Evolutionary conservation across 2,113 vertebrate species (phyloP), one percentile per base, ranked within the genome.

Genomic region (Damaliscus lunatus): DNA sequence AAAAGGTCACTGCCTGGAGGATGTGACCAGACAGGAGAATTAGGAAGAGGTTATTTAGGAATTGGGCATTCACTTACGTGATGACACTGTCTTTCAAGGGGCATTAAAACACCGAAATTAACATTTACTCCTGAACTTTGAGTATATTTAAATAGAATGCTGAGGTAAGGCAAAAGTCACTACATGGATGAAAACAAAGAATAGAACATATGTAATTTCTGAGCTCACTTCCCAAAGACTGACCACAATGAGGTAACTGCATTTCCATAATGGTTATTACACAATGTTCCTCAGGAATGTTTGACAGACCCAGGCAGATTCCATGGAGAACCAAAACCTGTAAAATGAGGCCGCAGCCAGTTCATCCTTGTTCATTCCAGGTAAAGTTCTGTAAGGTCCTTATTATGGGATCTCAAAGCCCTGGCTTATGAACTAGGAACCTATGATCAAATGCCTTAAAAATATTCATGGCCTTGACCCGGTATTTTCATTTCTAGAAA

Each of bases 381-480:
- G 50, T 52, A 59, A 81, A 74, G 14, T 80, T 97, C 85, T 94
- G 3, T n/a, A 59, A 91, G 15, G 31, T 89, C n/a, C 88, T 93
- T 94, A 84, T 71, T 77, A 93, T 91, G 15, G 46, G 48, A 71
- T 71, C 53, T 84, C n/a, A 81, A 96, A 95, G 50, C 31, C 40
- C 48, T 93, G 9, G 52, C 50, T 92, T 93, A 80, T 80, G 16
- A 91, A 84, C 40, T 80, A 77, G 36, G 33, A 94, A 80, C 10
- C 55, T 94, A 21, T 82, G 64, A 95, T 62, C 27, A 95, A 97
- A 15, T 92, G n/a, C n/a, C n/a, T 93, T 91, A 83, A 88, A 93
- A 94, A 57, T 50, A 92, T n/a, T 62, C 86, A 96, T 50, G 59
- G 21, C 33, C 33, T 53, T 96, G 21, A 90, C 40, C 40, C 27